Evolutionary conservation across 2,113 vertebrate genomes (phyloP), one percentile per base, ranked within the genome.

Genomic region (Urocynchramus pylzowi): DNA sequence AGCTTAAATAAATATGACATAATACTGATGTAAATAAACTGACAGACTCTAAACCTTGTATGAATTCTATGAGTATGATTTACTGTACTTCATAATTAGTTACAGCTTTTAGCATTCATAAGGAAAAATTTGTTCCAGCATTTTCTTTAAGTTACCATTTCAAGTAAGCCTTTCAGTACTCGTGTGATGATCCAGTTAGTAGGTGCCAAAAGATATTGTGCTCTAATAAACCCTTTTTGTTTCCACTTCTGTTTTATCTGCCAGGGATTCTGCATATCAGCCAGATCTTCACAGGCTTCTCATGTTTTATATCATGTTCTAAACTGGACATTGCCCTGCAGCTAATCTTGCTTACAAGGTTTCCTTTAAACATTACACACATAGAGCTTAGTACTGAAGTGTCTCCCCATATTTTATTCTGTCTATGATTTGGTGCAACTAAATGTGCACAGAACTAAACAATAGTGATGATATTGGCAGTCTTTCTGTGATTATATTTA

Each of bases 21-120:
- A 50, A 17, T 75, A 42, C 16, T 37, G 49, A 64, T n/a, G 47
- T n/a, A 76, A 52, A 69, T 21, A 91, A 97, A 93, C 26, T 77
- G 77, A 65, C 28, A 96, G 39, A 77, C 44, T 89, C 39, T 74
- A 96, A 95, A 78, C 21, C 26, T 79, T 92, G 22, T 74, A 93
- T 82, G 94, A 93, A 65, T 79, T 54, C 63, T 84, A 80, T 53
- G 96, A 92, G 47, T 81, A 87, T 60, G 79, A 82, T 70, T 78
- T 92, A 87, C 49, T 71, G 30, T 91, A 37, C 23, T 91, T 94
- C 44, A 20, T 33, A 80, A 69, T 16, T 22, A 71, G 27, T 67
- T 94, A 77, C 18, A 67, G 35, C 42, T 95, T 94, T 90, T 84
- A 54, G 44, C 53, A 84, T 93, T 97, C 53, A 14, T 28, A 84